Evolutionary conservation across 2,888 invertebrate species (phyloP).

Genomic region (Troides helena): DNA sequence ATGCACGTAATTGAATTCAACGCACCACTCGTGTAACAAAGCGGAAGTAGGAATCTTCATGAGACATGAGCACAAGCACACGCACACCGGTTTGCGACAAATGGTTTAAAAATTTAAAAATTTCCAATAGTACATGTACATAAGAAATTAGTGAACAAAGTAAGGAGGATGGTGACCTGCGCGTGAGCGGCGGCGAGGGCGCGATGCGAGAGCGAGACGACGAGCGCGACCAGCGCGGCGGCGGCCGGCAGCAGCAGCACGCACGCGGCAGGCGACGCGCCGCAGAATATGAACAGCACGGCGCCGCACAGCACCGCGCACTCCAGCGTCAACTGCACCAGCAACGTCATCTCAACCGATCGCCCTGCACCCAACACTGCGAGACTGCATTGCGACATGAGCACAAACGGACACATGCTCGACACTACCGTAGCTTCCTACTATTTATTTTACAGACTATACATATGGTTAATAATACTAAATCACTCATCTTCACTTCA

Average conservation of each 20-base stretch:
- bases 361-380: no score
- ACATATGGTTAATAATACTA: no score
- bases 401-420: no score
- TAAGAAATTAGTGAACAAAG: no score
- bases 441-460: no score
- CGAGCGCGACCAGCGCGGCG: conserved; percentile 34
- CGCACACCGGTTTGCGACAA: no score
- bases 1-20: no score
- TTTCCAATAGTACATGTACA: no score
- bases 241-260: conserved; percentile 42
- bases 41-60: not conserved
- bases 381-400: no score
- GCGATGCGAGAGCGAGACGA: conserved; percentile 35
- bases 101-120: no score
- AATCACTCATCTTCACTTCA: no score
- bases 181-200: conserved; percentile 36
- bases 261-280: conserved; percentile 65
- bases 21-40: not conserved
- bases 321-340: conserved; percentile 55
- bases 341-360: not conserved
- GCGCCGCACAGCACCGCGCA: conserved; percentile 81
- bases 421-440: no score
- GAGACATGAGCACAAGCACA: not conserved
- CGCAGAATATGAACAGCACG: conserved; percentile 83
- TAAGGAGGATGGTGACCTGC: conserved; percentile 34